Evolutionary conservation across 2,113 vertebrate genomes (phyloP), one percentile per base, ranked within the genome.

Genomic region (Phaethon lepturus): DNA sequence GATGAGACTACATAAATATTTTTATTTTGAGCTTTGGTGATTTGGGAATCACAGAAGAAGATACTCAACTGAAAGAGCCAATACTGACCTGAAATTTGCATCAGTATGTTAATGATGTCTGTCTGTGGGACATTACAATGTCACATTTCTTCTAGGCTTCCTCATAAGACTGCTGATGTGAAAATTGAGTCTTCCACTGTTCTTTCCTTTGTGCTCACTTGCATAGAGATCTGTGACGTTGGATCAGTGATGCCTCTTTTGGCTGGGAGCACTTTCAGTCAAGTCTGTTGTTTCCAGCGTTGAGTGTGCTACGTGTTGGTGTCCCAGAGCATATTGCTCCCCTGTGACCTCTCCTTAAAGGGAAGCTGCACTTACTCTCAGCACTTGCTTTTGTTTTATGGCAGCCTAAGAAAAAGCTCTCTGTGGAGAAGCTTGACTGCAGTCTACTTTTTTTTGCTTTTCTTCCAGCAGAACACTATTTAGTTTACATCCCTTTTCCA

Each of bases 371-470:
- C 7, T 35, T 79, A 69, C 38, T 89, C 17, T 77, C 28, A 38
- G 10, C n/a, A 80, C 42, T 78, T 94, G 8, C 13, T 55, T 86
- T 72, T 88, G 3, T 55, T 91, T 82, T 73, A 56, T 77, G 76
- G 90, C 31, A 55, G 17, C 56, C 75, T 96, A 62, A 78, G 71
- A 74, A 91, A 93, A 72, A 73, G 14, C n/a, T 72, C 20, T 71
- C 5, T 71, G 38, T 91, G 85, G 55, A 88, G 91, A 92, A 92
- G 42, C 75, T 96, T 82, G 71, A 91, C 92, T 84, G 16, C 64
- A 55, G 47, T 63, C 63, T 38, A 38, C 38, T 38, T 38, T 77
- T 64, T 75, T 85, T 86, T 69, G 18, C 5, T 5, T 83, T 86
- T 74, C 33, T 95, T 91, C 47, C 60, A 93, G 63, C 29, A 86